Evolutionary conservation across 2,113 vertebrate species (phyloP).

Genomic region (Anser brachyrhynchus): DNA sequence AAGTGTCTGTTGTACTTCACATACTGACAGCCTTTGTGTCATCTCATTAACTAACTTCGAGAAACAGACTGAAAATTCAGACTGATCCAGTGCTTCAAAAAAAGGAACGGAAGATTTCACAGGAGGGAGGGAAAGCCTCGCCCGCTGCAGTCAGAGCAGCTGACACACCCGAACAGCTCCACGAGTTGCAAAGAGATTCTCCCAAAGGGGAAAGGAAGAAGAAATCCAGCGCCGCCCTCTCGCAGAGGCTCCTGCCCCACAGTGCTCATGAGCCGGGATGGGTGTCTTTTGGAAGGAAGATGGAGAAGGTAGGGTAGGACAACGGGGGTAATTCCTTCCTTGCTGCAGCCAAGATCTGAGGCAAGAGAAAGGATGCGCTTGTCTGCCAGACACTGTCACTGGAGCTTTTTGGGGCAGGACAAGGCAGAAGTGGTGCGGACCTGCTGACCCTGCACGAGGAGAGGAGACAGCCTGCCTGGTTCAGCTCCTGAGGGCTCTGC

Average conservation of each 20-base stretch:
- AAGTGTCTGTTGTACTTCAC: not conserved
- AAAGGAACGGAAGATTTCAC: not conserved
- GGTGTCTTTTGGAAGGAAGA: not conserved
- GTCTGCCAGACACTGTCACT: not conserved
- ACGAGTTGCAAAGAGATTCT: not conserved
- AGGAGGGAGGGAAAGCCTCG: not conserved
- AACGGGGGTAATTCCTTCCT: not conserved
- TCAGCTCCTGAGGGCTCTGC: not conserved
- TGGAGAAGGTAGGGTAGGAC: not conserved
- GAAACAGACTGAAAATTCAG: not conserved
- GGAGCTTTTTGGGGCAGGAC: not conserved
- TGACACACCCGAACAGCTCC: not conserved
- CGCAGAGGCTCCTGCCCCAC: not conserved
- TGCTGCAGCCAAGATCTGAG: not conserved
- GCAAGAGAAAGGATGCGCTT: not conserved
- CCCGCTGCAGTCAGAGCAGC: not conserved
- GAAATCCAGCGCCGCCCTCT: not conserved
- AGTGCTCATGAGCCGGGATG: not conserved
- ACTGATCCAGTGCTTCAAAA: not conserved
- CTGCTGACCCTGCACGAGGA: not conserved
- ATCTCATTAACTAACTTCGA: not conserved
- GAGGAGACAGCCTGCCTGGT: too few species aligned
- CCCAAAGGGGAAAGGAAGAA: not conserved
- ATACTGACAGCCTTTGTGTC: not conserved
- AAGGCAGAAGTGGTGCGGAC: not conserved